Base-by-base conservation (phyloP, 2,113 vertebrate genomes). In the Oncorhynchus kisutch region DNA sequence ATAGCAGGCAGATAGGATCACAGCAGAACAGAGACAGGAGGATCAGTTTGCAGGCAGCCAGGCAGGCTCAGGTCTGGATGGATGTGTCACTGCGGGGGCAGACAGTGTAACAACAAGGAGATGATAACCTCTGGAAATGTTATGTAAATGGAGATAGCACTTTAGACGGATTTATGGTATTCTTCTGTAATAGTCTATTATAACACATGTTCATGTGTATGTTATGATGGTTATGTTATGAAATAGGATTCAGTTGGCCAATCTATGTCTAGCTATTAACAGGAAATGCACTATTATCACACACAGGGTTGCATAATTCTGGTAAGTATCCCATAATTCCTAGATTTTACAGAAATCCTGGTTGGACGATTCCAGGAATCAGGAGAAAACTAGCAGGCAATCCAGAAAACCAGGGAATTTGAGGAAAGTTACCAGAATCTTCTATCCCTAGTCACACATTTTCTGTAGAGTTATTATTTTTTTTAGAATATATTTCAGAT, bases 11-110 rank as follows among this genome's bases (percentile, higher is more conserved):
- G 39, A 45, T 2, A 45, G 39, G 39, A 45, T 45, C 39, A 45
- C 68, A 83, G 62, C 27, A 29, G 49, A 74, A 67, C 78, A 76
- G 45, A 82, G 64, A 82, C 68, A 48, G 45, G 71, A 82, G 73
- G 57, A 54, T 60, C 78, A 25, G 29, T 70, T 76, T 69, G 20
- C 14, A 5, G 27, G 34, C 31, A 3, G 4, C 24, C 64, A 51
- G 62, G 39, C 39, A 45, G 39, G 39, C 39, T 45, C 39, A 45
- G 39, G 39, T 45, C 39, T 45, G 39, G 39, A 39, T 39, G 3
- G 59, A 22, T 39, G 39, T 29, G 22, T 2, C 62, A 73, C 20
- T 73, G 29, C 24, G 60, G 59, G n/a, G 31, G 34, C 20, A 27
- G 16, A 20, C 39, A 9, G 8, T 39, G n/a, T 24, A n/a, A 11